Conservation (phyloP, 2,888 invertebrate species). For the Caenorhabditis japonica region DNA sequence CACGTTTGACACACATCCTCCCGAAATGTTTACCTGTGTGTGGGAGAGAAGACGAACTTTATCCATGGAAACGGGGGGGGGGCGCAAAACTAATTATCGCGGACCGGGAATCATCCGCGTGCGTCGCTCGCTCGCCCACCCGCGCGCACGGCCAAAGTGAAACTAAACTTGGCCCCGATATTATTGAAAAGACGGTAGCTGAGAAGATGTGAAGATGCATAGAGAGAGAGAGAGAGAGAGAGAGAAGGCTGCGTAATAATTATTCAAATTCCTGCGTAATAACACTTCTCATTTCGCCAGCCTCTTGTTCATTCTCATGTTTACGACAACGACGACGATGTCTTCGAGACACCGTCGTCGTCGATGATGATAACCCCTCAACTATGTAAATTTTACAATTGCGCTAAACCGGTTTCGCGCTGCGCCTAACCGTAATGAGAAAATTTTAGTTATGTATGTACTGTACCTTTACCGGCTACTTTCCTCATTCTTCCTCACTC, state of each 20-base stretch:
- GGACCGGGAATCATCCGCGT: neutral
- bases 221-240: neutral
- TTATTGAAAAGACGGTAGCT: constrained; percentile 33
- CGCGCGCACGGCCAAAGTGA: constrained; percentile 16
- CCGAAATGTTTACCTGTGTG: constrained; percentile 33
- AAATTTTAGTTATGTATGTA: too few species aligned
- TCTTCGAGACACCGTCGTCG: constrained; percentile 34
- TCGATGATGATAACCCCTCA: constrained; percentile 5
- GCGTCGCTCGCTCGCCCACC: constrained; percentile 5
- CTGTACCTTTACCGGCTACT: too few species aligned
- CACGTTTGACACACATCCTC: constrained; percentile 48
- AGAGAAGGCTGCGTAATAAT: constrained; percentile 38
- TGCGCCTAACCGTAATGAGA: too few species aligned
- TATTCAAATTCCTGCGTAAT: constrained; percentile 51
- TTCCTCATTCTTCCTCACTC: too few species aligned
- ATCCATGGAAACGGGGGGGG: neutral
- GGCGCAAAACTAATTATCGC: constrained; percentile 49
- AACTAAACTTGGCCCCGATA: constrained; percentile 43
- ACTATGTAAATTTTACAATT: too few species aligned
- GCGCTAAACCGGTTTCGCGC: too few species aligned
- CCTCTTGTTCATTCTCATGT: constrained; percentile 10
- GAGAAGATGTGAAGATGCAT: too few species aligned
- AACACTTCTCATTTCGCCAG: constrained; percentile 16
- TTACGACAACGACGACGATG: constrained; percentile 13
- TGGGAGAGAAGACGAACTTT: constrained; percentile 6